phyloP scores from a whole-genome alignment of 2,797 vertebrate genomes.

The Diceros bicornis region DNA sequence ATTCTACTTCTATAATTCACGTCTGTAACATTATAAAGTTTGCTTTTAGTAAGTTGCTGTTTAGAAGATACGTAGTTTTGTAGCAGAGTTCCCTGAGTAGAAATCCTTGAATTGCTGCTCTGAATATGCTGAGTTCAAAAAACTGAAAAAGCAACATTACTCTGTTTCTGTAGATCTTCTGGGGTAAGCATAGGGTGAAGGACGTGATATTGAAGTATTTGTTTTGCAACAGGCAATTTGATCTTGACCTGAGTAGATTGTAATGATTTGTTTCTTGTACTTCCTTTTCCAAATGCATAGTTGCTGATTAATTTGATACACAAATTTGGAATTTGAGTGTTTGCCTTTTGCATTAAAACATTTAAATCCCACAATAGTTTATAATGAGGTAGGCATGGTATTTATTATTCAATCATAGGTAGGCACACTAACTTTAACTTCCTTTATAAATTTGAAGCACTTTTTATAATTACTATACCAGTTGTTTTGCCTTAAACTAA shows the following conservation, averaged over 20 bases:
- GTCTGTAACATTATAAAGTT: slow-evolving; percentile 40
- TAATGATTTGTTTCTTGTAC: slow-evolving; percentile 62
- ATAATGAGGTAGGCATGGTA: background rate
- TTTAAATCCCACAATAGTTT: slow-evolving; percentile 32
- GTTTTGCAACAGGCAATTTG: slow-evolving; percentile 27
- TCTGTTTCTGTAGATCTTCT: slow-evolving; percentile 49
- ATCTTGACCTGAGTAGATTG: slow-evolving; percentile 45
- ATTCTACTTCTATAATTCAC: background rate
- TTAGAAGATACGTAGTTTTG: slow-evolving; percentile 41
- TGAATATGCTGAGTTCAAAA: slow-evolving; percentile 22
- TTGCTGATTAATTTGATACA: slow-evolving; percentile 37
- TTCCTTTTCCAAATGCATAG: slow-evolving; percentile 42
- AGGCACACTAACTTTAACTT: slow-evolving; percentile 7
- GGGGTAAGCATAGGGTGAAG: background rate
- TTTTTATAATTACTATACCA: slow-evolving; percentile 2
- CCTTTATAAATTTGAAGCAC: slow-evolving; percentile 10
- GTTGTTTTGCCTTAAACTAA: slow-evolving; percentile 58
- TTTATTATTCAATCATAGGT: slow-evolving; percentile 54
- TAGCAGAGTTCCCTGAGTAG: background rate
- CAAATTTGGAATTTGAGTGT: slow-evolving; percentile 53
- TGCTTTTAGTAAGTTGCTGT: slow-evolving; percentile 44
- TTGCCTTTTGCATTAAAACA: slow-evolving; percentile 57
- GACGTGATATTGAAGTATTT: slow-evolving; percentile 13
- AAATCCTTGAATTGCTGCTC: slow-evolving; percentile 51
- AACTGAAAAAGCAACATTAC: slow-evolving; percentile 43